These are phyloP conservation scores for Galagoides demidoff DNA, from an alignment of 2,797 vertebrate genomes.

Conservation along the genomic window DNA sequence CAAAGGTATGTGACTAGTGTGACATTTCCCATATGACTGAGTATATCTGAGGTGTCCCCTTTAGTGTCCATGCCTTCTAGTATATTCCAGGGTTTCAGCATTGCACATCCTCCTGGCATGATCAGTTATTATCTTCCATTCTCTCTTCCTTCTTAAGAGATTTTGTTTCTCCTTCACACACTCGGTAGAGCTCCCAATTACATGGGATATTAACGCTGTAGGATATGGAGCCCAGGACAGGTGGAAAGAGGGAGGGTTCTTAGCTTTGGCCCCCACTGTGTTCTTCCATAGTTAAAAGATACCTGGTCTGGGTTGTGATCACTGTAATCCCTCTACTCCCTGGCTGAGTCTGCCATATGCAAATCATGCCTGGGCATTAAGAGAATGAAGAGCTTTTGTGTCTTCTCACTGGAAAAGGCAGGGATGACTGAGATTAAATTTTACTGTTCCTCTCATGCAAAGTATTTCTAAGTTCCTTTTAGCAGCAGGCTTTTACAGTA, in stretches of 20 bases:
- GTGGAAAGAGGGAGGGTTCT: neutral
- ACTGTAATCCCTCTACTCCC: no score
- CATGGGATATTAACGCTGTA: neutral
- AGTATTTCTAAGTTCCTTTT: slow-evolving; percentile 19
- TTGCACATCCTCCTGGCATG: neutral
- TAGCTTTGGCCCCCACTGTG: neutral
- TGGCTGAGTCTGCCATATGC: no score
- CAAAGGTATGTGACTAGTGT: neutral
- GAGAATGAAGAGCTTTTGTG: neutral
- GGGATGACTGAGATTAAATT: neutral
- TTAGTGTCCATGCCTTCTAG: fast-evolving
- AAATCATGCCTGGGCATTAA: neutral
- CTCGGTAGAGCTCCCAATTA: neutral
- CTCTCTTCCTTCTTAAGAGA: neutral
- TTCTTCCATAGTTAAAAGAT: neutral
- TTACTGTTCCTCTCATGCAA: neutral
- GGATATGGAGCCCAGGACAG: neutral
- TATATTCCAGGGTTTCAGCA: neutral
- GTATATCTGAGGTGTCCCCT: no score
- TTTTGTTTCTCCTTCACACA: neutral
- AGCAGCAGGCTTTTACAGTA: neutral
- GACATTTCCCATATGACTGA: neutral
- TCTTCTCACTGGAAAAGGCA: neutral
- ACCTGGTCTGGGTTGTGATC: neutral
- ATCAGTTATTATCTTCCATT: fast-evolving